Percentiles rank a stretch among this genome's conserved stretches.
phyloP scores from a whole-genome alignment of 2,888 invertebrate species.

The Oscheius sp. region DNA sequence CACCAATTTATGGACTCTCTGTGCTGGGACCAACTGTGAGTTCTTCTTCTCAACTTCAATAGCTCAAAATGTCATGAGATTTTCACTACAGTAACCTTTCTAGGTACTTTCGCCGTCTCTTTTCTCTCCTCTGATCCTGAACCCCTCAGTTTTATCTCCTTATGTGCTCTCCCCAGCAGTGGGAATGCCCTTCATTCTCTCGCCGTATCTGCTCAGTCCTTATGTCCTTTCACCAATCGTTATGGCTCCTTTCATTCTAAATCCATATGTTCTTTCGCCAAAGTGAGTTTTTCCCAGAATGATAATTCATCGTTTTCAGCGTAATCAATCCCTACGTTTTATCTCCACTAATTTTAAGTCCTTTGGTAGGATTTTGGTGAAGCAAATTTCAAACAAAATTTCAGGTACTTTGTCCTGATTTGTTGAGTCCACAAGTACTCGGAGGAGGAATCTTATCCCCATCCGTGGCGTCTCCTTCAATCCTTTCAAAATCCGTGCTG shows the following conservation, averaged over 20 bases:
- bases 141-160: conserved; percentile 44
- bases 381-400: too few species aligned
- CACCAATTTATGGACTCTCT: conserved; percentile 50
- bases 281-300: not conserved
- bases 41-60: not conserved
- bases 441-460: conserved; percentile 64
- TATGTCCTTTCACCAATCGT: conserved; percentile 60
- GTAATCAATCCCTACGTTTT: conserved; percentile 66
- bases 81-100: not conserved
- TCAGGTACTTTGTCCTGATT: conserved; percentile 50
- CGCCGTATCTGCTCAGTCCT: conserved; percentile 58
- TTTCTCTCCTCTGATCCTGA: conserved; percentile 57
- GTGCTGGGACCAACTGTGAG: conserved; percentile 50
- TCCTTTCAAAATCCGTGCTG: conserved; percentile 55
- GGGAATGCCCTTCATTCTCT: conserved; percentile 35
- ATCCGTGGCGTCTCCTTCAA: conserved; percentile 59
- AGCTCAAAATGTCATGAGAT: not conserved
- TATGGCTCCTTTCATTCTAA: conserved; percentile 58
- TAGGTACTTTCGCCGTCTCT: conserved; percentile 59
- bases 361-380: too few species aligned
- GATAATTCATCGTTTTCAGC: conserved; percentile 51
- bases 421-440: conserved; percentile 50
- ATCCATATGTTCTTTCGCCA: conserved; percentile 49
- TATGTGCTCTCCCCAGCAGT: conserved; percentile 54
- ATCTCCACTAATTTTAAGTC: conserved; percentile 55